Evolutionary conservation across 2,888 invertebrate species (phyloP), one percentile per base, ranked within the genome.

Genomic region (Calameuta filiformis): DNA sequence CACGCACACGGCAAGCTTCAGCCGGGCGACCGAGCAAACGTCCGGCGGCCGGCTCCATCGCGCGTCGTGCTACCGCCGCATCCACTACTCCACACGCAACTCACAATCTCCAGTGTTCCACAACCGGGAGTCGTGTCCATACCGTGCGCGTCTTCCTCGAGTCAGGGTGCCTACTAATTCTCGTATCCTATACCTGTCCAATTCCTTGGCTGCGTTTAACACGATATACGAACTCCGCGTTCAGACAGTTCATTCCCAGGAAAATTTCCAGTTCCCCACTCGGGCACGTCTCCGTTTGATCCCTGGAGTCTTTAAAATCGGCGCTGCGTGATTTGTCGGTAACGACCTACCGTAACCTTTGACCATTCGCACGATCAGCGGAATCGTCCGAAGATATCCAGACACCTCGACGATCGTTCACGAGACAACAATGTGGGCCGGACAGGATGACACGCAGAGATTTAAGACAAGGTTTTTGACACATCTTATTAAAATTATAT

Each of bases 391-490:
- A 56, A 56, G 40, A 56, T 56, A 56, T 56, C 40, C 23, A 6
- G 40, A 56, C 40, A 23, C 23, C 23, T 56, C 15, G 40, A 56
- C 23, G 23, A 56, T 56, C 40, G 40, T 40, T 9, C 12, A 23
- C 37, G 40, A 23, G 40, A 56, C 40, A 56, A 23, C 68, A 81
- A 89, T 90, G 90, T 90, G 90, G 90, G 90, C 90, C 81, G 90
- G 90, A 75, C 89, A 90, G 81, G 90, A 90, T 81, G 89, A 90
- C 82, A 89, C 89, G 79, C 89, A 89, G 81, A 87, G 87, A 80
- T 90, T 87, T 84, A 90, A 90, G 83, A 90, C 90, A 86, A 90
- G 90, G 90, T 90, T 83, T 90, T 83, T 56, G 40, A 23, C 23
- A 23, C 6, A 6, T 40, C 40, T 56, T 56, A 23, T 56, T 23